Conservation (phyloP, 2,888 invertebrate species). For the Clistopyga incitator region DNA sequence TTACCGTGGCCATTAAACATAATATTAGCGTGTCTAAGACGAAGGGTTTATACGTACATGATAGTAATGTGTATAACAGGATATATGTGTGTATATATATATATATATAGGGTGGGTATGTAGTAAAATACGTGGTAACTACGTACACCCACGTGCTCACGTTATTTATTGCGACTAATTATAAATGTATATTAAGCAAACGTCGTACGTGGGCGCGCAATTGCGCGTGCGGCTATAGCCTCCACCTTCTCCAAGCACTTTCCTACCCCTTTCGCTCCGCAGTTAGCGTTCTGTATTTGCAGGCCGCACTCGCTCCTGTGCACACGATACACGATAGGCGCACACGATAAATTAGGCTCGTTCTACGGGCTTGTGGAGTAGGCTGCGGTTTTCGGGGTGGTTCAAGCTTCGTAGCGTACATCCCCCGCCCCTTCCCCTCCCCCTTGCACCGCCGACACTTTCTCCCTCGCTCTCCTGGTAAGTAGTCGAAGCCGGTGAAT, state of each 20-base stretch:
- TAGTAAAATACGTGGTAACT: slow-evolving; percentile 1
- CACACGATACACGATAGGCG: slow-evolving; percentile 57
- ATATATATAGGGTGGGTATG: neutral
- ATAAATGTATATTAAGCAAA: slow-evolving; percentile 62
- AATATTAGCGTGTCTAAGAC: slow-evolving; percentile 56
- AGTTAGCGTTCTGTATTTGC: slow-evolving; percentile 1
- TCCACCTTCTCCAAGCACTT: neutral
- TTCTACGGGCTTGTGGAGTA: slow-evolving; percentile 39
- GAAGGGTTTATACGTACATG: slow-evolving; percentile 7
- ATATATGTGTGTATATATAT: no score
- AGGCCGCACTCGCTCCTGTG: slow-evolving; percentile 20
- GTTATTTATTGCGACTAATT: slow-evolving; percentile 61
- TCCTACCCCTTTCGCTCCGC: neutral
- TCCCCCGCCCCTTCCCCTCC: no score
- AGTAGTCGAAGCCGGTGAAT: slow-evolving; percentile 69
- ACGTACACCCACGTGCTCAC: slow-evolving; percentile 15
- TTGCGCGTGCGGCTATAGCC: slow-evolving; percentile 56
- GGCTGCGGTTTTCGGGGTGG: slow-evolving; percentile 36
- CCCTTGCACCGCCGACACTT: no score
- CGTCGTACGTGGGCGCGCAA: slow-evolving; percentile 50
- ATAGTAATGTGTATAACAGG: neutral
- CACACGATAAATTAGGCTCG: slow-evolving; percentile 66
- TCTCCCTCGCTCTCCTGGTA: slow-evolving; percentile 30
- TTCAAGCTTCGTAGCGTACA: slow-evolving; percentile 27
- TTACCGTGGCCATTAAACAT: slow-evolving; percentile 53